Base-by-base conservation (phyloP, 1,140 invertebrate species). In the Drosophila nebulosa region DNA sequence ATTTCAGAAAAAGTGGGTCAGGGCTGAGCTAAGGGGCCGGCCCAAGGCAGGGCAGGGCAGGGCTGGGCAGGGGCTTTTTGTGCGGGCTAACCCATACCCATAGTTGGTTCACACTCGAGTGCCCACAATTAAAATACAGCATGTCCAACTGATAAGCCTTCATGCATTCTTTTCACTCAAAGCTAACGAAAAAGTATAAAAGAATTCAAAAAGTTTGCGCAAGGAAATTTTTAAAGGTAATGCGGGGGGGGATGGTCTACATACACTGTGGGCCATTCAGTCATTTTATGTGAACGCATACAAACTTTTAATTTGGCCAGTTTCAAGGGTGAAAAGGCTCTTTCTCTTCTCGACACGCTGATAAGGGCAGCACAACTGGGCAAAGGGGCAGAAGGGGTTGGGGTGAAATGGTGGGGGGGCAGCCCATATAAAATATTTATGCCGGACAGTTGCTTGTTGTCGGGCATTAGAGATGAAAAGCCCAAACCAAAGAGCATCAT, bases 141-240 rank as follows among this genome's bases (percentile, higher is more conserved):
- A 70, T 81, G 81, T 78, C 81, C 81, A 81, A 86, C 81, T 86
- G 81, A 86, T 86, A 86, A 86, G 81, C 78, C 81, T 86, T 86
- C 80, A 75, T 86, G 81, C 80, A 86, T 74, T 85, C 80, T 85
- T 86, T 85, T 71, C 74, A 55, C 57, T 69, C 69, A 71, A 52
- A 16, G 58, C 57, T 14, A 22, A 26, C n/a, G 21, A 14, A 39
- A 18, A 21, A 16, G 59, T 42, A 69, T 60, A 69, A 72, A 78
- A 78, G 68, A 84, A 85, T 86, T 85, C 77, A 85, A 85, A 85
- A 85, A 85, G 81, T 85, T 85, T 83, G 66, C 65, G 69, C 66
- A 83, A 84, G 79, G 65, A 84, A 83, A 83, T 78, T 79, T 79
- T 78, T 69, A 86, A 77, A 62, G 75, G 63, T 58, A 57, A 42